Evolutionary conservation across 2,888 invertebrate genomes (phyloP), one percentile per base, ranked within the genome.

Genomic region (Cepaea hortensis): DNA sequence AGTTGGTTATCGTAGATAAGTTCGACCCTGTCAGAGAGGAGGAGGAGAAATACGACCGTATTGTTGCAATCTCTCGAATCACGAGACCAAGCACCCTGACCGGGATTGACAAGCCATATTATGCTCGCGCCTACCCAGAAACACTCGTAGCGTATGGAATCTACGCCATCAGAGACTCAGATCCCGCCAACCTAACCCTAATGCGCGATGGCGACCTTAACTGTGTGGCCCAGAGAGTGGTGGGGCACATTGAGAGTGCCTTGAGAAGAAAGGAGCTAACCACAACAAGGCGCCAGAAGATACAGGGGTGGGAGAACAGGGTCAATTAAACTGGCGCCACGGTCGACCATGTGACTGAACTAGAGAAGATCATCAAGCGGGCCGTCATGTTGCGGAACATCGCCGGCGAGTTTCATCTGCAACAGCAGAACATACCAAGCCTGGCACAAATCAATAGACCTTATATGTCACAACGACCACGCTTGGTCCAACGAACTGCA

Each of bases 331-430:
- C 48, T 2, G 70, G 70, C n/a, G 81, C 81, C 81, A 68, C 68
- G 15, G 11, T 81, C 5, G n/a, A 35, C 11, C 68, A 81, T 68
- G 81, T 81, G 5, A 48, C 81, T 4, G 35, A 18, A 7, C 81
- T 81, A 3, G 81, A 81, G 68, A 68, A 15, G 13, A 20, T 70
- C 11, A 68, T 81, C 46, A 81, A 81, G 48, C 35, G 81, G 13
- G 68, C 81, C 18, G n/a, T 81, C 70, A 68, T 81, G n/a, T 0
- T 81, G 46, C 6, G 48, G 13, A 68, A 81, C 81, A 81, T 81
- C n/a, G 35, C 70, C 3, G 46, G 70, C 4, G 81, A 13, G 48
- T n/a, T 15, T 9, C 48, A 68, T 81, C 15, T 81, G 68, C 70
- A 70, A 18, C 61, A 68, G 81, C n/a, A 48, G 48, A 2, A 70